These are phyloP conservation scores for Drosophila melanosoma DNA, from an alignment of 2,888 invertebrate species.

Conservation along the genomic window DNA sequence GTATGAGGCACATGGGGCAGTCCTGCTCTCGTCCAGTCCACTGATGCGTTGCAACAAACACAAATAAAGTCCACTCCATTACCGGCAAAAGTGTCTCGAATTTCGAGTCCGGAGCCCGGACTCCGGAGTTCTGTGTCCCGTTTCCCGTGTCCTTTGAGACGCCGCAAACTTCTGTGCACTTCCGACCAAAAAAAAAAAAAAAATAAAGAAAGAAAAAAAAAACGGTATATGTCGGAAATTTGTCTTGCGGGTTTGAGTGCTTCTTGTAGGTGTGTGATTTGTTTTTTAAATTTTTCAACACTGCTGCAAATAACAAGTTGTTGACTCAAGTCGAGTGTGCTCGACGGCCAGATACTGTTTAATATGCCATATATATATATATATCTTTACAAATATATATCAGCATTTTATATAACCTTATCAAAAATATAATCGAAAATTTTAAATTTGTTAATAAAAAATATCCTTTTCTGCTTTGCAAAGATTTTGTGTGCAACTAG, in stretches of 20 bases:
- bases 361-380: background rate
- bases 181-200: constrained; percentile 43
- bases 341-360: background rate
- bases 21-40: constrained; percentile 5
- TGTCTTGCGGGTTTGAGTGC: constrained; percentile 59
- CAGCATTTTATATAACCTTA: no score
- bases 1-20: constrained; percentile 23
- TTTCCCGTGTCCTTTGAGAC: constrained; percentile 49
- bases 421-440: no score
- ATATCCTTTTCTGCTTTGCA: background rate
- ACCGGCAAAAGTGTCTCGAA: constrained; percentile 56
- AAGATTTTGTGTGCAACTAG: background rate
- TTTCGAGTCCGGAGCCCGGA: background rate
- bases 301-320: constrained; percentile 19
- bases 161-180: constrained; percentile 59
- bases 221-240: constrained; percentile 62
- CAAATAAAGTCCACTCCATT: constrained; percentile 84
- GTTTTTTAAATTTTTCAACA: constrained; percentile 76
- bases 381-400: no score
- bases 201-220: background rate
- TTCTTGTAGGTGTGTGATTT: constrained; percentile 75
- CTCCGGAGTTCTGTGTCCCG: background rate
- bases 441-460: no score
- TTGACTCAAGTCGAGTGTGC: background rate
- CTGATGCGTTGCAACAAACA: constrained; percentile 54